A percentile compares a stretch with the other conserved stretches of the same genome.
Evolutionary conservation across 2,888 invertebrate genomes (phyloP).

Genomic region (Omphaloscelis lunosa): DNA sequence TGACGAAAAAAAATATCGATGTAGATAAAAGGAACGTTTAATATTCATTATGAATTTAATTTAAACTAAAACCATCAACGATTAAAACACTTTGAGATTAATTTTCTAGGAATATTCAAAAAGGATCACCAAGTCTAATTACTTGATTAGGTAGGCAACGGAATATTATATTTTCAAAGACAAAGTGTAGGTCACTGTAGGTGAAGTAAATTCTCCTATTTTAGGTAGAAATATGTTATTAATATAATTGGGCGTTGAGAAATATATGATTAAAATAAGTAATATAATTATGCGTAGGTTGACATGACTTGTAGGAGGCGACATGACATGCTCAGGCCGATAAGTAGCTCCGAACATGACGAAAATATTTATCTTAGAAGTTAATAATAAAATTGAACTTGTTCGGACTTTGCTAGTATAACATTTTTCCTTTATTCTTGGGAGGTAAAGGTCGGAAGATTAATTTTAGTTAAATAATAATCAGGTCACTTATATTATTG

Average conservation of each 20-base stretch:
- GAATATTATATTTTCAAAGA: background rate
- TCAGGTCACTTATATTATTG: background rate
- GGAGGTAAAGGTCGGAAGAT: no score
- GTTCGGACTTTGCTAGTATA: background rate
- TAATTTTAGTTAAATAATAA: background rate
- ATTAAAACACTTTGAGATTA: conserved; percentile 5
- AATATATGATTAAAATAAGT: background rate
- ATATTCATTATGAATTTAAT: conserved; percentile 20
- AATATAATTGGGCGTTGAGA: conserved; percentile 1
- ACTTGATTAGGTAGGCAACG: background rate
- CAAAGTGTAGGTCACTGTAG: background rate
- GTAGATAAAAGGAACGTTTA: background rate
- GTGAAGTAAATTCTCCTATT: background rate
- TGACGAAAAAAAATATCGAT: background rate
- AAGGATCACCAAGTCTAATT: conserved; percentile 7
- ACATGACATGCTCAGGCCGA: background rate
- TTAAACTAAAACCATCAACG: background rate
- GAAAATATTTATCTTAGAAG: conserved; percentile 22
- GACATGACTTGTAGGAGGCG: conserved; percentile 1
- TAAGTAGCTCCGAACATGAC: conserved; percentile 1
- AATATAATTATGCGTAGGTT: conserved; percentile 10
- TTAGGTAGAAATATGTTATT: background rate
- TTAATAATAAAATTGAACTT: background rate
- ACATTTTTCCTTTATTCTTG: background rate
- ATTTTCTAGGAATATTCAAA: conserved; percentile 6